Percentiles rank a stretch among this genome's conserved stretches.
Conservation (phyloP, 37 sponge, comb jelly and placozoan genomes). For the Halichondria panicea region DNA sequence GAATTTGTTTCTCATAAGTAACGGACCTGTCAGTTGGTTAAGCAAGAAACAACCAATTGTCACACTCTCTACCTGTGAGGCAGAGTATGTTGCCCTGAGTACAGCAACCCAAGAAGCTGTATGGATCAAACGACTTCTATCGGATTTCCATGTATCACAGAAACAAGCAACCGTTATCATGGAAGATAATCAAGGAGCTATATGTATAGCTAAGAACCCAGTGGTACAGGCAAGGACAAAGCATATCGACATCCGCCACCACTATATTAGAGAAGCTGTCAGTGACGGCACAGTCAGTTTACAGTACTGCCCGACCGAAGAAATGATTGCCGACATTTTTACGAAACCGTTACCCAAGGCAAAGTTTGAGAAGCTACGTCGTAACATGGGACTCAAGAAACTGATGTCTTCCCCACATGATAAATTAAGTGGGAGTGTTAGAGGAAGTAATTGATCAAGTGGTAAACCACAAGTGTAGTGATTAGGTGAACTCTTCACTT, state of each 20-base stretch:
- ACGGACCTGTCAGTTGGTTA: conserved; percentile 54
- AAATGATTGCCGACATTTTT: conserved; percentile 42
- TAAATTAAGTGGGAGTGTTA: too few species aligned
- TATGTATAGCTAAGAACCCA: conserved; percentile 33
- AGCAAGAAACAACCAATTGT: conserved; percentile 43
- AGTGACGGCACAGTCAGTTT: conserved; percentile 10
- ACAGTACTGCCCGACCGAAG: conserved; percentile 38
- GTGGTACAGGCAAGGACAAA: conserved; percentile 19
- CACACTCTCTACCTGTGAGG: too few species aligned
- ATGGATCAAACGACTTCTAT: conserved; percentile 27
- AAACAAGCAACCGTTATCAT: conserved; percentile 13
- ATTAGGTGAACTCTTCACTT: too few species aligned
- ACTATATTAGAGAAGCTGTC: conserved; percentile 37
- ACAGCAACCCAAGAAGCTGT: conserved; percentile 26
- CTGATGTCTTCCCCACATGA: too few species aligned
- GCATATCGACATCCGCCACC: conserved; percentile 51
- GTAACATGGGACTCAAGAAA: too few species aligned
- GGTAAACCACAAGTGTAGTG: too few species aligned
- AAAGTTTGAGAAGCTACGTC: conserved; percentile 26
- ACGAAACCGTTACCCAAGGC: conserved; percentile 39
- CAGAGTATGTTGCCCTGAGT: conserved; percentile 38
- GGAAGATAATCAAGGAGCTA: conserved; percentile 59
- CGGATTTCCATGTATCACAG: background rate
- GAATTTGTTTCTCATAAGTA: conserved; percentile 37
- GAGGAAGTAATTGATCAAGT: too few species aligned